phyloP scores from a whole-genome alignment of 2,888 invertebrate species.

The Atrina japonica region DNA sequence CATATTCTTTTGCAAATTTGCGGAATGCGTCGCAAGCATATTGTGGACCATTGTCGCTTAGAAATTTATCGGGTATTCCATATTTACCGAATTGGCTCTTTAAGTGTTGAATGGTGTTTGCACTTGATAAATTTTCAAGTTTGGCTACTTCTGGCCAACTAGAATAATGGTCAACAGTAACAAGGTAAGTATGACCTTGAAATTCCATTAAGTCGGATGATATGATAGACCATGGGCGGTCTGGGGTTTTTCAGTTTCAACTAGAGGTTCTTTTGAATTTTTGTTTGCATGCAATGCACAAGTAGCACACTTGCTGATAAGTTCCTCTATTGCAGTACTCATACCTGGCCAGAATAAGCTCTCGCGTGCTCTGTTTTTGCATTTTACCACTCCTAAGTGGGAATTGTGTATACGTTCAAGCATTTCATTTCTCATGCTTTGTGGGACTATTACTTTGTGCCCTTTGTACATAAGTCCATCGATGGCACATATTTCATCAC shows the following conservation, averaged over 20 bases:
- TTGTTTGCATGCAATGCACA: slow-evolving; percentile 1
- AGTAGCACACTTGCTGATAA: slow-evolving; percentile 15
- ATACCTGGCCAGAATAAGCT: slow-evolving; percentile 6
- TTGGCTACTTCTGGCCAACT: slow-evolving; percentile 41
- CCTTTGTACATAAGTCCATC: slow-evolving; percentile 28
- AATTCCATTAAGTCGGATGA: slow-evolving; percentile 43
- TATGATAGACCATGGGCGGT: too few relatives aligned
- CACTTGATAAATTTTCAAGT: slow-evolving; percentile 17
- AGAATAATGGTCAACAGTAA: slow-evolving; percentile 38
- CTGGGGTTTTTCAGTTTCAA: slow-evolving; percentile 31
- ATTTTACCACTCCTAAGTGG: slow-evolving; percentile 5
- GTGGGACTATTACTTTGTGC: slow-evolving; percentile 21
- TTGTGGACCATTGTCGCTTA: slow-evolving; percentile 37
- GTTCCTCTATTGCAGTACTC: background rate
- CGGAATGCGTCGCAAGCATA: slow-evolving; percentile 22
- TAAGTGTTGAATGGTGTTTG: too few relatives aligned
- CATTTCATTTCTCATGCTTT: slow-evolving; percentile 15
- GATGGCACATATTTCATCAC: slow-evolving; percentile 18
- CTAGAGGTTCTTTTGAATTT: slow-evolving; percentile 41
- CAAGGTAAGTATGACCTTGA: slow-evolving; percentile 36
- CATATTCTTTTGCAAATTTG: slow-evolving; percentile 28
- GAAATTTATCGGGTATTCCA: slow-evolving; percentile 22
- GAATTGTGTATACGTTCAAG: slow-evolving; percentile 1
- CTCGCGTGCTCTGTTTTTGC: slow-evolving; percentile 1
- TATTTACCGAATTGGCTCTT: slow-evolving; percentile 5